These are phyloP conservation scores for Platanista minor DNA, from an alignment of 2,113 vertebrate species.

Conservation along the genomic window DNA sequence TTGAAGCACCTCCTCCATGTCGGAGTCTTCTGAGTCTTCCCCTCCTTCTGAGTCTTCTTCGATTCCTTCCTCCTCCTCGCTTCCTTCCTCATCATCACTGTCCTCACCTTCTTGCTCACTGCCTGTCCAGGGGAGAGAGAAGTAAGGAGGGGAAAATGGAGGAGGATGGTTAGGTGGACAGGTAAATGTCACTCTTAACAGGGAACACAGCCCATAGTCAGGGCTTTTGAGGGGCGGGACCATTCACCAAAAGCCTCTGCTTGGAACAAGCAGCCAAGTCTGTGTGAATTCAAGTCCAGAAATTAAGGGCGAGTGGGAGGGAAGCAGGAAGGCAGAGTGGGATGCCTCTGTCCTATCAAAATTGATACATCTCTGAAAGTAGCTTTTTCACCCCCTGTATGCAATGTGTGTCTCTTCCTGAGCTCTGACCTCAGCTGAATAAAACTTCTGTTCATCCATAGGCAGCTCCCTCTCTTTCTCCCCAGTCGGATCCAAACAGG, in stretches of 20 bases:
- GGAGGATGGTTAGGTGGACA: not conserved
- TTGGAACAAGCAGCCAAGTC: not conserved
- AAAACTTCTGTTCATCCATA: constrained; percentile 25
- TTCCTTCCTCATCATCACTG: not conserved
- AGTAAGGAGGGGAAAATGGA: not conserved
- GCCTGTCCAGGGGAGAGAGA: not conserved
- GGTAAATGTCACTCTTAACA: not conserved
- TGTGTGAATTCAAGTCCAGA: not conserved
- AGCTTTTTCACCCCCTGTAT: not conserved
- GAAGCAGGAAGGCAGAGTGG: not conserved
- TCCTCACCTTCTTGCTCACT: not conserved
- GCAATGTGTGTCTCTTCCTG: not conserved
- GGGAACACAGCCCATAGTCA: not conserved
- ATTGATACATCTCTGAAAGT: not conserved
- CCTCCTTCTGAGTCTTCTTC: not conserved
- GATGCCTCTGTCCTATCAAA: not conserved
- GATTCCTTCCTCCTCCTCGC: not conserved
- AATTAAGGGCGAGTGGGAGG: not conserved
- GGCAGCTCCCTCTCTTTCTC: constrained; percentile 16
- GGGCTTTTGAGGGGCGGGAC: not conserved
- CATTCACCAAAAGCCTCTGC: not conserved
- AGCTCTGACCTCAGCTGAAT: constrained; percentile 3
- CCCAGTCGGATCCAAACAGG: not conserved
- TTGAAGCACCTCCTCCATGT: constrained; percentile 40
- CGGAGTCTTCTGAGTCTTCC: constrained; percentile 25